These are phyloP conservation scores for Leuciscus idus DNA, from an alignment of 2,113 vertebrate genomes.

Conservation along the genomic window DNA sequence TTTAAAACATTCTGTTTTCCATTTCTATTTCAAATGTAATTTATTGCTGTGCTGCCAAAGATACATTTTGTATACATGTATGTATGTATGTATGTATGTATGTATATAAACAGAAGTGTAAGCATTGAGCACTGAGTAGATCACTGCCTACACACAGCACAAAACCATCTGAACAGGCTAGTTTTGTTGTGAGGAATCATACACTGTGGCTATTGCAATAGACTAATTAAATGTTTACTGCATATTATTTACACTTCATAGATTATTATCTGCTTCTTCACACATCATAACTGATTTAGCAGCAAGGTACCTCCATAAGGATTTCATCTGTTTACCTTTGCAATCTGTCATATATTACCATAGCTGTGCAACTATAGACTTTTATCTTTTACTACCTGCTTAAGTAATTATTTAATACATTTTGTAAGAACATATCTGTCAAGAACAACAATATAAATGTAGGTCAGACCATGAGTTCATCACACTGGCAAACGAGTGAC, in stretches of 20 bases:
- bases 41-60: background rate
- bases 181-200: background rate
- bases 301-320: background rate
- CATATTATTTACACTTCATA: background rate
- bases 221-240: background rate
- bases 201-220: background rate
- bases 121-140: background rate
- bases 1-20: too few relatives aligned
- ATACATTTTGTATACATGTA: background rate
- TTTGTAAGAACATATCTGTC: background rate
- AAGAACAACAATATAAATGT: slow-evolving; percentile 1
- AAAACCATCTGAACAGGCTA: background rate
- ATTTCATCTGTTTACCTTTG: background rate
- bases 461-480: background rate
- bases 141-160: background rate
- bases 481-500: background rate
- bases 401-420: background rate
- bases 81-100: background rate
- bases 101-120: background rate
- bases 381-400: background rate
- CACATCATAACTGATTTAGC: background rate
- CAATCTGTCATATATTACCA: background rate
- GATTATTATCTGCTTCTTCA: background rate
- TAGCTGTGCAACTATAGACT: background rate
- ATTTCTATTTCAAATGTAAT: background rate